A percentile compares a stretch with the other conserved stretches of the same genome.
These are phyloP conservation scores for Grus americana DNA, from an alignment of 2,113 vertebrate species.

Conservation along the genomic window DNA sequence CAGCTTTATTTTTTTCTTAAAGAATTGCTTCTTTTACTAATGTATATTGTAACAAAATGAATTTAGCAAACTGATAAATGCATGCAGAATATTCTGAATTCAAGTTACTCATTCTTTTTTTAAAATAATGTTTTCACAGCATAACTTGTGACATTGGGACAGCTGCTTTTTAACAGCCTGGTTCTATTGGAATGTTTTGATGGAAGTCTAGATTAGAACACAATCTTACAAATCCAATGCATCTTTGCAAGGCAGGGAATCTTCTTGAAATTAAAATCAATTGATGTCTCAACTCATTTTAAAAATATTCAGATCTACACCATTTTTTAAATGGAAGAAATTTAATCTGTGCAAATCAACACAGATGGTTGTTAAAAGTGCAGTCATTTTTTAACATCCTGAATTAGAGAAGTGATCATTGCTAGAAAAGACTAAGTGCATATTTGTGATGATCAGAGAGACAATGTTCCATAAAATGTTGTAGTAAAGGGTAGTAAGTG, in stretches of 20 bases:
- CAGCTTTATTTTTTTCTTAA: neutral
- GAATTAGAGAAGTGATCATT: neutral
- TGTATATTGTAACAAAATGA: neutral
- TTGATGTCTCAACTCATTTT: neutral
- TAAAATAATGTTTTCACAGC: neutral
- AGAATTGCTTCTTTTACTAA: neutral
- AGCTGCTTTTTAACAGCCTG: neutral
- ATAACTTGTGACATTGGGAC: neutral
- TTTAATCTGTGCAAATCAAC: neutral
- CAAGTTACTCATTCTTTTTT: neutral
- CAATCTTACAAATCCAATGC: neutral
- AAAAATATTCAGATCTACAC: neutral
- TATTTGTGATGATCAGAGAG: neutral
- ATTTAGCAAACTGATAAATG: slow-evolving; percentile 4
- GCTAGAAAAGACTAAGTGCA: neutral
- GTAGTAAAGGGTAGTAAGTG: neutral
- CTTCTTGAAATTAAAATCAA: slow-evolving; percentile 21
- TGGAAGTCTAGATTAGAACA: neutral
- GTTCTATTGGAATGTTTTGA: neutral
- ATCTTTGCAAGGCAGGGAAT: neutral
- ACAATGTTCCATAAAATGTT: neutral
- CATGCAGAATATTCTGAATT: neutral
- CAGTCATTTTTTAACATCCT: neutral
- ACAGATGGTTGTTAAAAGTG: neutral
- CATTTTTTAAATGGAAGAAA: neutral